phyloP scores from a whole-genome alignment of 2,113 vertebrate genomes.

The Isichthys henryi region DNA sequence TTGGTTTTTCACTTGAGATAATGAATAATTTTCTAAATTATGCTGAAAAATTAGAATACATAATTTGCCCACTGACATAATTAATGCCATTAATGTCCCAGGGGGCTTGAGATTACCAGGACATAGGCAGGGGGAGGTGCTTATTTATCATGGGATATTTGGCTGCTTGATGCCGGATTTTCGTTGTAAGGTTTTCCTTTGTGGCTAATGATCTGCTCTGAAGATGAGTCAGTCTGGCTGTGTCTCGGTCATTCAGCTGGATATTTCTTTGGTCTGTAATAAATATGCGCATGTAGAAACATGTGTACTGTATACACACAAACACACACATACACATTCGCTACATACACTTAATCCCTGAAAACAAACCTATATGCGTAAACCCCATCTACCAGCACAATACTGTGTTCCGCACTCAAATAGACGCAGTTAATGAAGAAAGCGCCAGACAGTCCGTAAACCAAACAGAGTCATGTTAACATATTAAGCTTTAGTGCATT shows the following conservation, averaged over 20 bases:
- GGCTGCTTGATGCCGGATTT: background rate
- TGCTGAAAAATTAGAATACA: background rate
- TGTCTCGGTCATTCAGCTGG: constrained; percentile 47
- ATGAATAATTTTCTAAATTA: background rate
- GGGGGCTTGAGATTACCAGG: background rate
- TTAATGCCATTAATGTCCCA: background rate
- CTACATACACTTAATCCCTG: background rate
- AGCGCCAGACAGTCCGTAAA: background rate
- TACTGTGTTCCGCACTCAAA: background rate
- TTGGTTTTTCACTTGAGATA: background rate
- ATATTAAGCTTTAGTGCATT: background rate
- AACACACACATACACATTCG: background rate
- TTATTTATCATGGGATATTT: background rate
- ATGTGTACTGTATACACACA: background rate
- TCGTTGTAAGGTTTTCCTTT: background rate
- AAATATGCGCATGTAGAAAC: background rate
- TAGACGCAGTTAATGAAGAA: background rate
- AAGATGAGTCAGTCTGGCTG: constrained; percentile 50
- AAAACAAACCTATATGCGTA: background rate
- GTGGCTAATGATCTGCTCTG: constrained; percentile 37
- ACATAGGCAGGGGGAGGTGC: background rate
- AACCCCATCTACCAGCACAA: background rate
- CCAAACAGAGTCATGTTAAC: background rate
- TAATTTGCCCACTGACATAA: background rate
- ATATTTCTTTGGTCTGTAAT: constrained; percentile 27